A percentile compares a stretch with the other conserved stretches of the same genome.
Conservation (phyloP, 2,113 vertebrate species). For the Phrynocephalus versicolor region DNA sequence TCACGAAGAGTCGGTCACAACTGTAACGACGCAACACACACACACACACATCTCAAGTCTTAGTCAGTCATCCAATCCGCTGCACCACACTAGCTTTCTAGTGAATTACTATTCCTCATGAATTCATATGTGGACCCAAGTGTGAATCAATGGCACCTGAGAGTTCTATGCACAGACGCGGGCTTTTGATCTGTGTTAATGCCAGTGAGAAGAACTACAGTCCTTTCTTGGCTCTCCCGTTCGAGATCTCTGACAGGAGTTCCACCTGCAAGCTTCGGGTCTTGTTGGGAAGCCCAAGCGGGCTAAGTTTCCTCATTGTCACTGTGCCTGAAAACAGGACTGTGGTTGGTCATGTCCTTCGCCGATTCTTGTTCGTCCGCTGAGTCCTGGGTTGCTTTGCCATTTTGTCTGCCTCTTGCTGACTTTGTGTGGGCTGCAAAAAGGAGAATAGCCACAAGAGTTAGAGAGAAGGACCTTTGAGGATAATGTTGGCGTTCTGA, state of each 20-base stretch:
- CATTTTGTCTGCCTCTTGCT: constrained; percentile 56
- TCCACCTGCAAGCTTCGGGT: not conserved
- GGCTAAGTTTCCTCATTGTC: constrained; percentile 44
- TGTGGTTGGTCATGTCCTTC: constrained; percentile 8
- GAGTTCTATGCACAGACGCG: too few species aligned
- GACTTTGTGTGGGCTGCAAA: constrained; percentile 70
- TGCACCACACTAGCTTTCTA: too few species aligned
- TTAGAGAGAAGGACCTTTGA: constrained; percentile 19
- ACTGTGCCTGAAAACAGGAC: not conserved
- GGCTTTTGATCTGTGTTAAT: not conserved
- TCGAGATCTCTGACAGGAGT: not conserved
- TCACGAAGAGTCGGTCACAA: too few species aligned
- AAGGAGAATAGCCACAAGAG: not conserved
- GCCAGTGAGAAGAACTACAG: not conserved
- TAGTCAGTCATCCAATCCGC: too few species aligned
- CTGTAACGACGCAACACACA: too few species aligned
- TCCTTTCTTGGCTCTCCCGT: rapidly evolving
- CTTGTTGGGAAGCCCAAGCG: not conserved
- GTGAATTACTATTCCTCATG: not conserved
- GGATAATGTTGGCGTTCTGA: not conserved
- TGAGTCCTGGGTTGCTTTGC: constrained; percentile 16
- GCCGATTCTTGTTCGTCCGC: not conserved
- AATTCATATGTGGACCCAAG: not conserved
- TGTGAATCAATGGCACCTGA: not conserved
- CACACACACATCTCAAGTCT: too few species aligned